Conservation (phyloP, 2,113 vertebrate genomes). For the Proterorhinus semilunaris region DNA sequence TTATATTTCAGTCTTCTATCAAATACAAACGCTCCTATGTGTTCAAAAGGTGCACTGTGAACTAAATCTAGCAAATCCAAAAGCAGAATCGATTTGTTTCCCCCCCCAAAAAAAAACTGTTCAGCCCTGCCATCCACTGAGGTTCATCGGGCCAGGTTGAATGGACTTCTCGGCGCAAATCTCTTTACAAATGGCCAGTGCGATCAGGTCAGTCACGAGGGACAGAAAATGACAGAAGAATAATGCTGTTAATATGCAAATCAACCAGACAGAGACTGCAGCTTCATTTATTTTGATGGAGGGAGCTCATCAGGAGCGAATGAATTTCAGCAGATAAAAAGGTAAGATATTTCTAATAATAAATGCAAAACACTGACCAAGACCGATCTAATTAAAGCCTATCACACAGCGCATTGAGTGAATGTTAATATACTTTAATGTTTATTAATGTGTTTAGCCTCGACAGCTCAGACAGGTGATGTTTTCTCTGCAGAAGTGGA, state of each 20-base stretch:
- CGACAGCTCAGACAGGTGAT: constrained; percentile 35
- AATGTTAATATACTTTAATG: constrained; percentile 66
- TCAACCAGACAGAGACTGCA: constrained; percentile 54
- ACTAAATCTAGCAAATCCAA: too few relatives aligned
- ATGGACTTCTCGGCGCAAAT: constrained; percentile 53
- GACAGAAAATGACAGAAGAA: constrained; percentile 37
- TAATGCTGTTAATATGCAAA: constrained; percentile 65
- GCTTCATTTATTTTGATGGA: constrained; percentile 60
- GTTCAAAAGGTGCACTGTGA: too few relatives aligned
- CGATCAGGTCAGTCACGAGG: constrained; percentile 49
- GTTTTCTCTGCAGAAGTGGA: neutral
- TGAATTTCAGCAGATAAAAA: constrained; percentile 42
- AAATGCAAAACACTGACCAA: constrained; percentile 64
- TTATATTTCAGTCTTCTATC: too few relatives aligned
- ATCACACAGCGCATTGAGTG: constrained; percentile 60
- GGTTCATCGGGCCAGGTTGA: constrained; percentile 51
- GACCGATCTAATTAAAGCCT: constrained; percentile 63
- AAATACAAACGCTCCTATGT: too few relatives aligned
- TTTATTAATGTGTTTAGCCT: constrained; percentile 74
- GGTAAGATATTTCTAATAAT: constrained; percentile 55
- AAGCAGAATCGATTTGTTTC: too few relatives aligned
- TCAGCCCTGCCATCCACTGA: constrained; percentile 46
- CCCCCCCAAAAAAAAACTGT: too few relatives aligned
- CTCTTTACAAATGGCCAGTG: constrained; percentile 55
- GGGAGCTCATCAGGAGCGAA: constrained; percentile 51